These are phyloP conservation scores for Zaprionus ornatus DNA, from an alignment of 1,140 invertebrate genomes.

Conservation along the genomic window DNA sequence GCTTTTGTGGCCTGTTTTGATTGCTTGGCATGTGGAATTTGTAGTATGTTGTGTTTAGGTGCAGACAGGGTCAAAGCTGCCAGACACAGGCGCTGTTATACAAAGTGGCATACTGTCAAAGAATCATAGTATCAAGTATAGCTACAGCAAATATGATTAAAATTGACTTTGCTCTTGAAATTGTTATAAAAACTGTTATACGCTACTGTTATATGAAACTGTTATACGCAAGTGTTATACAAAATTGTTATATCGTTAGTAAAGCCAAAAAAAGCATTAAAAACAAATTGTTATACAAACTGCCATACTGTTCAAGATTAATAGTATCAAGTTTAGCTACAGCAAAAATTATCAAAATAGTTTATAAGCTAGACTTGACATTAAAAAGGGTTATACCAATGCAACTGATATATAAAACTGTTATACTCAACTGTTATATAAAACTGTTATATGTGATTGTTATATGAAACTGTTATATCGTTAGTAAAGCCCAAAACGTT, in stretches of 20 bases:
- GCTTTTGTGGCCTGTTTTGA: slow-evolving; percentile 64
- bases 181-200: not conserved
- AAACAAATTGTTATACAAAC: slow-evolving; percentile 1
- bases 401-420: too few species aligned
- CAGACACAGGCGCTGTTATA: slow-evolving; percentile 5
- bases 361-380: too few species aligned
- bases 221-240: not conserved
- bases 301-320: not conserved
- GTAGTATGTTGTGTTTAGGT: slow-evolving; percentile 5
- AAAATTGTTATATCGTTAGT: slow-evolving; percentile 7
- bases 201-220: not conserved
- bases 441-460: too few species aligned
- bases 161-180: not conserved
- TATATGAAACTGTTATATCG: too few species aligned
- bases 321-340: not conserved
- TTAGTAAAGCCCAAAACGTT: too few species aligned
- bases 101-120: not conserved
- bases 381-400: too few species aligned
- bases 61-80: slow-evolving; percentile 11
- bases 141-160: not conserved
- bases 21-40: slow-evolving; percentile 45
- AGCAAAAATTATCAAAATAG: not conserved
- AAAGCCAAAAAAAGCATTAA: slow-evolving; percentile 10
- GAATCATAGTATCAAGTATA: not conserved
- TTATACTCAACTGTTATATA: too few species aligned